Base-by-base conservation (phyloP, 2,797 vertebrate species). In the Buceros bicornis region DNA sequence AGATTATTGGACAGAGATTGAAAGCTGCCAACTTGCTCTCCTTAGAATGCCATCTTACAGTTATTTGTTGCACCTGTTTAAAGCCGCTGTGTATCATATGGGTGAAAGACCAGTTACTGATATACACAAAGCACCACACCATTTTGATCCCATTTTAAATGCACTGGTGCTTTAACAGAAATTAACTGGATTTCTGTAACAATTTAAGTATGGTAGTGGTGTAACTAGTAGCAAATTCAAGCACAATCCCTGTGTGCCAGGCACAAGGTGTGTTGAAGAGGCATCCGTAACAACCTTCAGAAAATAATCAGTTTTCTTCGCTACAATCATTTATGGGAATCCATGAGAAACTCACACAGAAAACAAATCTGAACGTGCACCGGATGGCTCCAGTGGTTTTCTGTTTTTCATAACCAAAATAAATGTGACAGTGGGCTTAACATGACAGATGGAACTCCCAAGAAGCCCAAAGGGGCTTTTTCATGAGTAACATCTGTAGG, bases 171-270 rank as follows among this genome's bases (percentile, higher is more conserved):
- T 93, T 80, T 37, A 73, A 74, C 13, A 61, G 70, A 95, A 66
- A 79, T 17, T 47, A 91, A 79, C 11, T 47, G 28, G 10, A 61
- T 61, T 73, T 92, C 51, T 50, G 20, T 24, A 77, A 58, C 19
- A 60, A 70, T 78, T 82, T 69, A 87, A 87, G 50, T 28, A 61
- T 0, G 7, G 62, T 3, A 58, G 26, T 53, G 33, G 25, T 40
- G 19, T n/a, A 35, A 5, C 62, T 54, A 69, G 48, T 21, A 88
- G 29, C 10, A 93, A 84, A 53, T 16, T 8, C 5, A 17, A 54
- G 25, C 8, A 47, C 0, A 0, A 62, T 24, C 25, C 69, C 54
- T 61, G 17, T 4, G 16, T 20, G 29, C n/a, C 26, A 79, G 31
- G 8, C 33, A 81, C 51, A 93, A 80, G 50, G 47, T 10, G 6